Evolutionary conservation across 2,113 vertebrate species (phyloP).

Genomic region (Salvelinus sp.): DNA sequence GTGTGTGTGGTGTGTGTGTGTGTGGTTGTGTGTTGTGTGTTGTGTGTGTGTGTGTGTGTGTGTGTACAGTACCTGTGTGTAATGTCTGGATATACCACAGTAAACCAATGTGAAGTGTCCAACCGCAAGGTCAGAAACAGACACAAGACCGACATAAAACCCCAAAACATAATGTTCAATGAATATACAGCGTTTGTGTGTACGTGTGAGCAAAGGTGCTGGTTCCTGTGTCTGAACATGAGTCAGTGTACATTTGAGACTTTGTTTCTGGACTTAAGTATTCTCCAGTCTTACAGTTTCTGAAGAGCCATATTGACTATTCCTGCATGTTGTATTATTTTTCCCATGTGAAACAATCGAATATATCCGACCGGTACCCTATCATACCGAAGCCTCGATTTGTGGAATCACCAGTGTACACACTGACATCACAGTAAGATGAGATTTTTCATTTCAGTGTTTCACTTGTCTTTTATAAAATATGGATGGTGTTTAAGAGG

Average conservation of each 20-base stretch:
- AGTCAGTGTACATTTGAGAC: too few species aligned
- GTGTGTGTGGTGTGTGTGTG: too few species aligned
- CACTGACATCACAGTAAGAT: constrained; percentile 3
- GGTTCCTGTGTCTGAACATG: background rate
- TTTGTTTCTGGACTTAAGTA: background rate
- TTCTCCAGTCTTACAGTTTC: background rate
- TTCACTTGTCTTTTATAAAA: constrained; percentile 13
- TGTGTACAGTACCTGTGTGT: too few species aligned
- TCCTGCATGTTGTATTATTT: background rate
- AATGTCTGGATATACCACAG: too few species aligned
- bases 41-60: too few species aligned
- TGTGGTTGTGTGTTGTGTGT: too few species aligned
- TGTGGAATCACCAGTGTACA: background rate
- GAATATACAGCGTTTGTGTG: background rate
- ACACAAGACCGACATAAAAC: too few species aligned
- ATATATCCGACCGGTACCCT: background rate
- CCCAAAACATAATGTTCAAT: too few species aligned
- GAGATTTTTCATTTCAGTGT: constrained; percentile 29
- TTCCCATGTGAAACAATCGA: background rate
- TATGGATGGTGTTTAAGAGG: background rate
- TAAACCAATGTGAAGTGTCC: too few species aligned
- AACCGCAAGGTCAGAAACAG: too few species aligned
- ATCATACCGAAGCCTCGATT: background rate
- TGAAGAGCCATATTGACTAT: background rate
- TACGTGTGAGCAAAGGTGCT: background rate